These are phyloP conservation scores for Aphyosemion australe DNA, from an alignment of 2,113 vertebrate species.

Conservation along the genomic window DNA sequence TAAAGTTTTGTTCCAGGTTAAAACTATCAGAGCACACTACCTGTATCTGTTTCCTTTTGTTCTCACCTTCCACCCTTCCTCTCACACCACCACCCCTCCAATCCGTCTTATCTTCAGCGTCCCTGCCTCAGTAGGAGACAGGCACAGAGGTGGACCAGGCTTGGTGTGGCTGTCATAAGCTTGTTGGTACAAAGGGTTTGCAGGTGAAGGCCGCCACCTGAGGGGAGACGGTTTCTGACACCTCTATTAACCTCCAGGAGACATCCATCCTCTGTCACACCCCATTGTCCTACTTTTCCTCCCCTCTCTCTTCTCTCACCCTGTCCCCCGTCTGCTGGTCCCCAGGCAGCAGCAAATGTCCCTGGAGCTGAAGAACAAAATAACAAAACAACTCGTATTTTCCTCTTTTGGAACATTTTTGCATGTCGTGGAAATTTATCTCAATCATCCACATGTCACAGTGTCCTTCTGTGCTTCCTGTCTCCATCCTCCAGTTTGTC, in stretches of 20 bases:
- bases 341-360: conserved; percentile 27
- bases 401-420: conserved; percentile 29
- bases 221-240: conserved; percentile 57
- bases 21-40: too few relatives aligned
- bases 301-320: conserved; percentile 23
- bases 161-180: conserved; percentile 49
- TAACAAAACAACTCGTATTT: conserved; percentile 43
- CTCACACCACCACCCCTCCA: conserved; percentile 13
- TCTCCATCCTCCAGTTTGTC: conserved; percentile 5
- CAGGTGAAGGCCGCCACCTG: conserved; percentile 51
- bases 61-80: not conserved
- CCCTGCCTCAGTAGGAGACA: conserved; percentile 9
- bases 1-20: too few relatives aligned
- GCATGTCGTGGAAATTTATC: conserved; percentile 29
- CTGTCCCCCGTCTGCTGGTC: conserved; percentile 36
- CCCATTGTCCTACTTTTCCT: conserved; percentile 11
- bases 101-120: conserved; percentile 35
- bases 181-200: conserved; percentile 37
- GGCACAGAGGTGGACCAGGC: too few relatives aligned
- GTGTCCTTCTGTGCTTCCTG: conserved; percentile 9
- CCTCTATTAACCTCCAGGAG: conserved; percentile 76
- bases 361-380: conserved; percentile 45
- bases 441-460: conserved; percentile 36
- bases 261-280: conserved; percentile 38
- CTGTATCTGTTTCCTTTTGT: too few relatives aligned